Percentiles rank a stretch among this genome's conserved stretches.
phyloP scores from a whole-genome alignment of 2,113 vertebrate genomes.

The Stomatorhinus ivindoensis region DNA sequence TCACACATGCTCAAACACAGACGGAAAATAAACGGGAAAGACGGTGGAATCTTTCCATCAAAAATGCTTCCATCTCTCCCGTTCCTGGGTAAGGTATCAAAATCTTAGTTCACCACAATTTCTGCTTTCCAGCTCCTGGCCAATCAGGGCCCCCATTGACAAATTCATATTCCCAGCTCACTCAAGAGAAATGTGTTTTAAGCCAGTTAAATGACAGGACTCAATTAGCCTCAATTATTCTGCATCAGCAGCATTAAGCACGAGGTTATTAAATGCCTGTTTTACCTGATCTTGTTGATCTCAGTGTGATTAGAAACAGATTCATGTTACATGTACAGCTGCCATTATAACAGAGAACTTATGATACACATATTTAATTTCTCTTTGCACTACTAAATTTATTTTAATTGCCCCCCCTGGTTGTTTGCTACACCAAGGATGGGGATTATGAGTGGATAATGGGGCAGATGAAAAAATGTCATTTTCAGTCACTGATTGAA shows the following conservation, averaged over 20 bases:
- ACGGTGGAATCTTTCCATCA: background rate
- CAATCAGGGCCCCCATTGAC: background rate
- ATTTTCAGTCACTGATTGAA: background rate
- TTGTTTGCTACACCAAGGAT: background rate
- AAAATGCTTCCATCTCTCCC: background rate
- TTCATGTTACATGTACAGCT: background rate
- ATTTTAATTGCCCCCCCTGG: background rate
- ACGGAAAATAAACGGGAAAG: background rate
- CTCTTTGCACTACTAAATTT: background rate
- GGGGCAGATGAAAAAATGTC: background rate
- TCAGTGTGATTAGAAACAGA: background rate
- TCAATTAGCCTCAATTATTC: background rate
- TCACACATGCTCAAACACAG: background rate
- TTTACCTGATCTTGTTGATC: background rate
- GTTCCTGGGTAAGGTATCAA: background rate
- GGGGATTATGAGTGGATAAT: background rate
- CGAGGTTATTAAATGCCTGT: background rate
- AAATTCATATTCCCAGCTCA: background rate
- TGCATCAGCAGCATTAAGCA: background rate
- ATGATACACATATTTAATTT: background rate
- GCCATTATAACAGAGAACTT: background rate
- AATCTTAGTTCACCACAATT: background rate
- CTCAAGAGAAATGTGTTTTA: background rate
- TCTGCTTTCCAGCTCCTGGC: background rate
- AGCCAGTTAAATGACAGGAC: background rate